Percentiles rank a stretch among this genome's conserved stretches.
These are phyloP conservation scores for Eubasilissa splendida DNA, from an alignment of 2,888 invertebrate species.

Conservation along the genomic window DNA sequence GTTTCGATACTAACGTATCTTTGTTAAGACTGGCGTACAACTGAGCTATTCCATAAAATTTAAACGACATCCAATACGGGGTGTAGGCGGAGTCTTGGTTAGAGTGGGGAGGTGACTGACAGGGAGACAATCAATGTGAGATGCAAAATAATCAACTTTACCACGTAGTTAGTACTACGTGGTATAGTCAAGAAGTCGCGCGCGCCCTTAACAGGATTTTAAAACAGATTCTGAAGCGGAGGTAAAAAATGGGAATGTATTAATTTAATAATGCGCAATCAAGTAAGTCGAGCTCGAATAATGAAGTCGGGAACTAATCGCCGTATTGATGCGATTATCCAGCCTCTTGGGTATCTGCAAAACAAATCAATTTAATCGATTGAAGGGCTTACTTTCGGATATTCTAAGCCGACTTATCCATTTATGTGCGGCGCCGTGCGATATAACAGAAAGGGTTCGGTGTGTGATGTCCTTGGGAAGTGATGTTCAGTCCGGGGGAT, in stretches of 20 bases:
- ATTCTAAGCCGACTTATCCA: conserved; percentile 10
- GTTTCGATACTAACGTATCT: too few relatives aligned
- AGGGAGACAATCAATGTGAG: too few relatives aligned
- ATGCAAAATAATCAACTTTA: too few relatives aligned
- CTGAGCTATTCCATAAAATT: too few relatives aligned
- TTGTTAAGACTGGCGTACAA: too few relatives aligned
- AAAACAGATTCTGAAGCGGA: conserved; percentile 31
- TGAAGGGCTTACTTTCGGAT: conserved; percentile 42
- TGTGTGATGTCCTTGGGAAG: conserved; percentile 10
- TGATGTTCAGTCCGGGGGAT: conserved; percentile 11
- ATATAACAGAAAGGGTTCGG: neutral
- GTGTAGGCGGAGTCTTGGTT: too few relatives aligned
- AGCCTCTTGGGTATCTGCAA: conserved; percentile 50
- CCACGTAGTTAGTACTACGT: too few relatives aligned
- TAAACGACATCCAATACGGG: too few relatives aligned
- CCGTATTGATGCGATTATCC: conserved; percentile 57
- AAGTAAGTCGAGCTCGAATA: conserved; percentile 54
- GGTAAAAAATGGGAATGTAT: conserved; percentile 55
- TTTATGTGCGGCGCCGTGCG: conserved; percentile 12
- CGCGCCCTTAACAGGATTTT: conserved; percentile 33
- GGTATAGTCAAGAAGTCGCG: neutral
- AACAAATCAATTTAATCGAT: conserved; percentile 58
- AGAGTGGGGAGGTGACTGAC: too few relatives aligned
- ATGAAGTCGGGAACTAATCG: conserved; percentile 56
- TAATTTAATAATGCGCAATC: conserved; percentile 57